Evolutionary conservation across 1,140 invertebrate genomes (phyloP).

Genomic region (Drosophila sproati): DNA sequence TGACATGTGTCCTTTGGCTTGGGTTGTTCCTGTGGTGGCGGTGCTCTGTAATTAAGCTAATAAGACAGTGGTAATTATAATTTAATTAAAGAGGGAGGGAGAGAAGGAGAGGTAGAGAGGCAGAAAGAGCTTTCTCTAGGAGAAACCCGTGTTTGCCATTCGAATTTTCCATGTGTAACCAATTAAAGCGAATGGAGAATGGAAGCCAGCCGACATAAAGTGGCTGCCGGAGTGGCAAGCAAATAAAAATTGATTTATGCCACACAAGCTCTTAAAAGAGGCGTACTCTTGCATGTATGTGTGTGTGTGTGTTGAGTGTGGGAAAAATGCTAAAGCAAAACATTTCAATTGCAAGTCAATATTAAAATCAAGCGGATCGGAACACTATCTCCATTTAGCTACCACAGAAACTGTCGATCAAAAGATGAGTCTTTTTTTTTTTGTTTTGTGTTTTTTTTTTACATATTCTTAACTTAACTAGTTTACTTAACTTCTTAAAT

Average conservation of each 20-base stretch:
- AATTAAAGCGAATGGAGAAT: conserved; percentile 53
- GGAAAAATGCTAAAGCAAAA: conserved; percentile 21
- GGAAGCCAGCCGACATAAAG: conserved; percentile 11
- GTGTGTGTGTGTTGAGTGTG: background rate
- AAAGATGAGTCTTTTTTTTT: background rate
- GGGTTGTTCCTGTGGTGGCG: conserved; percentile 38
- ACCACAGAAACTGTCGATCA: no score
- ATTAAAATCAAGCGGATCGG: no score
- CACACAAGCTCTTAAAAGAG: conserved; percentile 11
- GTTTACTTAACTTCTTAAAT: no score
- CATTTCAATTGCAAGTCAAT: conserved; percentile 69
- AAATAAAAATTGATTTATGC: conserved; percentile 71
- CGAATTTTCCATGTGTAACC: conserved; percentile 58
- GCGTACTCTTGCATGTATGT: background rate
- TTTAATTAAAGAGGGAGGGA: conserved; percentile 62
- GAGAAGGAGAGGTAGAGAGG: background rate
- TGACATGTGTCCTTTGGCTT: conserved; percentile 29
- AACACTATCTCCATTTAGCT: no score
- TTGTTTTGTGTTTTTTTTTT: no score
- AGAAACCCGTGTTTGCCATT: conserved; percentile 70
- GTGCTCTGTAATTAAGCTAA: conserved; percentile 69
- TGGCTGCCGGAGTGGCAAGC: conserved; percentile 15
- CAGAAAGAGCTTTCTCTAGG: background rate
- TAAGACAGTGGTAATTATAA: conserved; percentile 77
- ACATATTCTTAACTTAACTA: no score